phyloP scores from a whole-genome alignment of 2,888 invertebrate genomes.

The Plutella xylostella region DNA sequence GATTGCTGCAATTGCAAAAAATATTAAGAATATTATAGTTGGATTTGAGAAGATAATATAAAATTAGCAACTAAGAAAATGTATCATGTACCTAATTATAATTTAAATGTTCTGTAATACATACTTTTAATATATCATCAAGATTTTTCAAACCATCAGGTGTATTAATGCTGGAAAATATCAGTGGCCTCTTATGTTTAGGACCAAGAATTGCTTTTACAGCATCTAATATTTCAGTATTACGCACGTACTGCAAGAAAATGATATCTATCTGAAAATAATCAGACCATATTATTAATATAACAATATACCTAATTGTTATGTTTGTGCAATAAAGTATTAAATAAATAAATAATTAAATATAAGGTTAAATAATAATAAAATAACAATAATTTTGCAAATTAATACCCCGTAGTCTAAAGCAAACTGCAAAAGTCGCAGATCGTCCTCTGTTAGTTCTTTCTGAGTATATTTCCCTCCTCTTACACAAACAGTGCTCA shows the following conservation, averaged over 20 bases:
- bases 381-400: too few relatives aligned
- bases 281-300: not conserved
- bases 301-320: not conserved
- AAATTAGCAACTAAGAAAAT: too few relatives aligned
- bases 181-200: conserved; percentile 23
- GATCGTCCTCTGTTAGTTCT: too few relatives aligned
- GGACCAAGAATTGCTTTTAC: conserved; percentile 18
- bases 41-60: too few relatives aligned
- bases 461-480: too few relatives aligned
- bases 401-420: too few relatives aligned
- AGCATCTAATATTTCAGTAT: not conserved
- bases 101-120: too few relatives aligned
- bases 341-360: not conserved
- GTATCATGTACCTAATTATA: too few relatives aligned
- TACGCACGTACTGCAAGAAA: not conserved
- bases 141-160: conserved; percentile 37
- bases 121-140: conserved; percentile 35
- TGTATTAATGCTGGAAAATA: conserved; percentile 34
- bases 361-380: not conserved
- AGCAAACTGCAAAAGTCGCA: too few relatives aligned
- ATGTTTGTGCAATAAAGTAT: not conserved
- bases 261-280: not conserved
- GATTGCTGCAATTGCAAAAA: too few relatives aligned
- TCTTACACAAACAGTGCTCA: too few relatives aligned
- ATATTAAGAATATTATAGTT: too few relatives aligned